Conservation (phyloP, 2,888 invertebrate genomes). For the Euplagia quadripunctaria region DNA sequence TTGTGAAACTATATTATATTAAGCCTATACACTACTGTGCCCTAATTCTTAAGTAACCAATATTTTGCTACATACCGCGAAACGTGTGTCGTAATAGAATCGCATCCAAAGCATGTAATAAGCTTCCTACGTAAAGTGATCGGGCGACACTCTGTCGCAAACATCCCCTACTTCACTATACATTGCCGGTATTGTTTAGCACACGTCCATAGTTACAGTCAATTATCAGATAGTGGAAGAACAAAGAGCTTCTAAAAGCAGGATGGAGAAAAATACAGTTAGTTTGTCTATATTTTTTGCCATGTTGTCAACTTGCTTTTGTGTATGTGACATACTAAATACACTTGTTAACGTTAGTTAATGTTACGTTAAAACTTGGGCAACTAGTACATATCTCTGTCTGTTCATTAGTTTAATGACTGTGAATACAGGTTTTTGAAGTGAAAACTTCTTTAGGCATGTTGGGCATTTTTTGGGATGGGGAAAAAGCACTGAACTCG, state of each 20-base stretch:
- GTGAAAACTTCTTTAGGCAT: no score
- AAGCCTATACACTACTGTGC: neutral
- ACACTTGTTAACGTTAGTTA: neutral
- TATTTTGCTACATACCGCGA: neutral
- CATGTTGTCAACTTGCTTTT: constrained; percentile 15
- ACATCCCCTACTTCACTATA: constrained; percentile 39
- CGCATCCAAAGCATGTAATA: constrained; percentile 28
- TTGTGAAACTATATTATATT: no score
- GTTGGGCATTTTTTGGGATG: no score
- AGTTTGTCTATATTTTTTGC: constrained; percentile 1
- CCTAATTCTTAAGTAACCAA: neutral
- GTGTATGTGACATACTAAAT: constrained; percentile 1
- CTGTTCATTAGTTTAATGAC: no score
- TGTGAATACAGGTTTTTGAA: no score
- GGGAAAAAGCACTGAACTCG: no score
- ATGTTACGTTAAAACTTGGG: neutral
- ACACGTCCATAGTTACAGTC: constrained; percentile 23
- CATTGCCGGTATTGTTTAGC: constrained; percentile 46
- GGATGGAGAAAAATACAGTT: constrained; percentile 13
- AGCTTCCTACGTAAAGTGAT: constrained; percentile 50
- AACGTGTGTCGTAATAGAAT: constrained; percentile 9
- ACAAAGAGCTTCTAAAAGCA: constrained; percentile 31
- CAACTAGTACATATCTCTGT: no score
- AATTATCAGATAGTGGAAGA: constrained; percentile 44
- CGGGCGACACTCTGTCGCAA: constrained; percentile 58